Base-by-base conservation (phyloP, 1,140 invertebrate species). In the Leguminivora glycinivorella region DNA sequence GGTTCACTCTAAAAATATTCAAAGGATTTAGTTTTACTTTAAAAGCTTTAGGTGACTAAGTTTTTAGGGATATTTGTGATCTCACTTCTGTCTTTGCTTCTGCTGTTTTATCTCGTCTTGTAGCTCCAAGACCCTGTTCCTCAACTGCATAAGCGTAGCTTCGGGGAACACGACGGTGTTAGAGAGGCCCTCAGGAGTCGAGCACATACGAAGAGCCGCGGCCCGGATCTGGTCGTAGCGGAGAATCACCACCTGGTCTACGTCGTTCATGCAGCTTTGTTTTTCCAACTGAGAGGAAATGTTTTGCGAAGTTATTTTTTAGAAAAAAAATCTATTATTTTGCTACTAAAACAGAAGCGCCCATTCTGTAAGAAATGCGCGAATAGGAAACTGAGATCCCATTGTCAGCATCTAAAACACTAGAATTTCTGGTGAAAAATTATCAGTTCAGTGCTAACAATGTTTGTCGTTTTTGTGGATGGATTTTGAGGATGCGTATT, bases 211-310 rank as follows among this genome's bases (percentile, higher is more conserved):
- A 1, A 91, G 17, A 0, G 88, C 83, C 0, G 82, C 75, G 0
- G 89, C 88, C 14, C 89, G 75, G 4, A 91, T 83, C 70, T 89
- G 89, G 70, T 87, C 84, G 63, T 89, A 90, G 0, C 84, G 78
- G 4, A 91, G 75, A 22, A 91, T 74, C 9, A 91, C 81, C 7
- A 88, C 85, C 72, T 85, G 80, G 38, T 85, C 83, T 3, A 91
- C 84, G 6, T 88, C 87, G 69, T 91, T 91, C 83, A 91, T 77
- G 60, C 89, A 91, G 56, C 76, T 88, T 78, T 91, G 89, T 77
- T 91, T 91, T 70, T 91, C 89, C 83, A 90, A 80, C 89, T 91
- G 47, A n/a, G n/a, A n/a, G n/a, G n/a, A n/a, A n/a, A n/a, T n/a
- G n/a, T n/a, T n/a, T n/a, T n/a, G n/a, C n/a, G n/a, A n/a, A n/a